A percentile compares a stretch with the other conserved stretches of the same genome.
Evolutionary conservation across 1,140 invertebrate genomes (phyloP).

Genomic region (Cotesia glomerata): DNA sequence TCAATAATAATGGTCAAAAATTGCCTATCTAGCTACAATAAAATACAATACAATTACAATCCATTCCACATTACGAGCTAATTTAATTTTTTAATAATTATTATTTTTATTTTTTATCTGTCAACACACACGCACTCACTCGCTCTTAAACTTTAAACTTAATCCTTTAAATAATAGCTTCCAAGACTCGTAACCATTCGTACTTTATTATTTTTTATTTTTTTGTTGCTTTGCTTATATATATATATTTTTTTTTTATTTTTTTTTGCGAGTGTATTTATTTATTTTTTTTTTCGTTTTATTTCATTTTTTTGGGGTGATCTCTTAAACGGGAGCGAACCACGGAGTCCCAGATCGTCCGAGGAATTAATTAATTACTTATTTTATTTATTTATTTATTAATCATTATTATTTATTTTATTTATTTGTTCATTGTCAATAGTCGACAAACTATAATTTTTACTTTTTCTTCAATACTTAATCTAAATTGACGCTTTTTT

Average conservation of each 20-base stretch:
- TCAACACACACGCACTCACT: constrained; percentile 14
- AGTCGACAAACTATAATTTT: background rate
- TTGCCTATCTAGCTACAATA: constrained; percentile 55
- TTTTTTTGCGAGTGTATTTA: background rate
- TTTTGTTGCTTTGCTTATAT: background rate
- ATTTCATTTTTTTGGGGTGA: background rate
- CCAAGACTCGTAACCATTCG: background rate
- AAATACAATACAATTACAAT: background rate
- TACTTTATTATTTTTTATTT: too few relatives aligned
- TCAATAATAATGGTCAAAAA: constrained; percentile 46
- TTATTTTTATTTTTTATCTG: constrained; percentile 15
- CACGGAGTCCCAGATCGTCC: constrained; percentile 11
- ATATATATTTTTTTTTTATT: background rate
- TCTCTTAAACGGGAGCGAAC: constrained; percentile 3
- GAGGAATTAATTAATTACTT: background rate
- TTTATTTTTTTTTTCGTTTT: background rate
- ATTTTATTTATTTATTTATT: background rate
- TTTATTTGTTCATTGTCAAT: background rate
- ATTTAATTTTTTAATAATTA: constrained; percentile 24
- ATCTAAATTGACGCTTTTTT: background rate
- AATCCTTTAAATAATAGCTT: too few relatives aligned
- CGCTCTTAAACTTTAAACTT: background rate
- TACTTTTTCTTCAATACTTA: background rate
- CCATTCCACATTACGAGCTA: constrained; percentile 29
- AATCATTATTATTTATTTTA: constrained; percentile 11